Percentiles rank a stretch among this genome's conserved stretches.
Evolutionary conservation across 2,113 vertebrate species (phyloP).

Genomic region (Sminthopsis crassicaudata): DNA sequence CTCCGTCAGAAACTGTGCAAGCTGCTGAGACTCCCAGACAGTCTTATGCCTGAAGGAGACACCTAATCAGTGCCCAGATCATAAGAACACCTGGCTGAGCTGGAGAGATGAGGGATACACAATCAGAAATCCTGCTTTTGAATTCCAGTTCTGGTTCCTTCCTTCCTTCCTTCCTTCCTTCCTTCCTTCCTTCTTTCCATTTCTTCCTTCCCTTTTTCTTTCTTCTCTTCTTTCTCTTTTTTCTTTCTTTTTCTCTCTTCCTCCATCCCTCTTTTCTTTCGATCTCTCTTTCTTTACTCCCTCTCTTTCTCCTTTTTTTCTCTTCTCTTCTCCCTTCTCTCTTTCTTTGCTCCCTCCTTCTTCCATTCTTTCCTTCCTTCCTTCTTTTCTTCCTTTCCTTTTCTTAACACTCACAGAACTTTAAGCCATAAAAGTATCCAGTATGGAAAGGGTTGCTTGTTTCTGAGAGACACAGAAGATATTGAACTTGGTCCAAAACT

Average conservation of each 20-base stretch:
- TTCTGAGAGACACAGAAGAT: not conserved
- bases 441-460: not conserved
- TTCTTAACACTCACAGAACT: not conserved
- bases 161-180: no score
- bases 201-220: no score
- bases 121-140: not conserved
- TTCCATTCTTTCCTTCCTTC: not conserved
- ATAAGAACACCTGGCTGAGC: not conserved
- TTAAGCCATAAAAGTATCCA: not conserved
- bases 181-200: no score
- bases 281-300: no score
- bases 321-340: no score
- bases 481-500: constrained; percentile 25
- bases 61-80: not conserved
- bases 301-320: no score
- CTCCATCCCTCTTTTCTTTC: no score
- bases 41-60: not conserved
- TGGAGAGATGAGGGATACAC: not conserved
- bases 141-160: not conserved
- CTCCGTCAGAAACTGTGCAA: not conserved
- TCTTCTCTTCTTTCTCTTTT: no score
- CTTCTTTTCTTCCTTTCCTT: not conserved
- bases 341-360: not conserved
- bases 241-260: no score
- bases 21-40: not conserved